Evolutionary conservation across 2,888 invertebrate species (phyloP).

Genomic region (Tinea pellionella): DNA sequence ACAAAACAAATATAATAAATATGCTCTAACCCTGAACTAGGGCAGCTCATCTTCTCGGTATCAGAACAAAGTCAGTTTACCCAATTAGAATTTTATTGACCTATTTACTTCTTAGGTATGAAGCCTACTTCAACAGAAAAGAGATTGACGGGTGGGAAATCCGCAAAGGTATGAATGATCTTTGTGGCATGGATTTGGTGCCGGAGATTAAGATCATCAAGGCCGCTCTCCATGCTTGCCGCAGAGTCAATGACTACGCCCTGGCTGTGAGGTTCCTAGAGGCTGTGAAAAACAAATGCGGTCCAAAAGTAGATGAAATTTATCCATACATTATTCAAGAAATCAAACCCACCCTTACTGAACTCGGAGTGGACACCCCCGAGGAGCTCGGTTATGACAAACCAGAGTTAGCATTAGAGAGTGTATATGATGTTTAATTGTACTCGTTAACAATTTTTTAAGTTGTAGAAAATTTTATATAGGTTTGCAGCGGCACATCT

Average conservation of each 20-base stretch:
- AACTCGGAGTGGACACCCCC: slow-evolving; percentile 93
- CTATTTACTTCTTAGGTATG: slow-evolving; percentile 79
- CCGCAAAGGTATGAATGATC: slow-evolving; percentile 90
- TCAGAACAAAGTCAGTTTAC: too few relatives aligned
- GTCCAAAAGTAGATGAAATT: slow-evolving; percentile 76
- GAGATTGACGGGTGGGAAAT: slow-evolving; percentile 97
- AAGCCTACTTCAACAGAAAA: slow-evolving; percentile 83
- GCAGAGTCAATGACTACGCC: slow-evolving; percentile 93
- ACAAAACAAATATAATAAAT: too few relatives aligned
- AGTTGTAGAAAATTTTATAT: slow-evolving; percentile 37
- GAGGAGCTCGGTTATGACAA: slow-evolving; percentile 97
- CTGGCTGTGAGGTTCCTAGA: slow-evolving; percentile 94
- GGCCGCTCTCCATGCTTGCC: slow-evolving; percentile 90
- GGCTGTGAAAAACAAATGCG: slow-evolving; percentile 90
- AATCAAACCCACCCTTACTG: slow-evolving; percentile 90
- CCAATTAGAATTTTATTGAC: too few relatives aligned
- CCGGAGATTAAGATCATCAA: slow-evolving; percentile 92
- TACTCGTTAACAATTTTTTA: slow-evolving; percentile 11
- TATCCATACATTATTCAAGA: slow-evolving; percentile 91
- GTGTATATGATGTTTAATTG: slow-evolving; percentile 75
- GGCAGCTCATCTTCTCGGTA: too few relatives aligned
- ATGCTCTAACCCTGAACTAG: too few relatives aligned
- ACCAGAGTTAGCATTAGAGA: slow-evolving; percentile 90
- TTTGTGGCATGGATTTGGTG: slow-evolving; percentile 89
- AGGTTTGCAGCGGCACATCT: slow-evolving; percentile 51